These are phyloP conservation scores for Apamea anceps DNA, from an alignment of 2,888 invertebrate genomes.

Conservation along the genomic window DNA sequence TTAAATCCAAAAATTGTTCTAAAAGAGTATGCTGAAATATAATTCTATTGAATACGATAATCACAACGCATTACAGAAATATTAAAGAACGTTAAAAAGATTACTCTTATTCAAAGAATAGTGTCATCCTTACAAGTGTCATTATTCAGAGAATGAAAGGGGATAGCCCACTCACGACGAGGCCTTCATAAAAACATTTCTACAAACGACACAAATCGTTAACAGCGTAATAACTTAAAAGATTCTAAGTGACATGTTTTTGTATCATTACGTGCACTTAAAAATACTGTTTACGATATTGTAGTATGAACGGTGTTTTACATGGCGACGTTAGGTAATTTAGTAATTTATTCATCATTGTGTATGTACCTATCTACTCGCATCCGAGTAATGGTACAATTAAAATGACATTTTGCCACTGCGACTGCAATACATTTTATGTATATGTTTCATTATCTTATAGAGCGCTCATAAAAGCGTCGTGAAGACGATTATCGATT, in stretches of 20 bases:
- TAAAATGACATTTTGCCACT: constrained; percentile 69
- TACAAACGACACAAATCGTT: constrained; percentile 28
- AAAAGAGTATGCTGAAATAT: background rate
- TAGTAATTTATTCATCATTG: constrained; percentile 67
- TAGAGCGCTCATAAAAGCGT: constrained; percentile 9
- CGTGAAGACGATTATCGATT: constrained; percentile 34
- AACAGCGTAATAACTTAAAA: constrained; percentile 48
- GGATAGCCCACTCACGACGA: constrained; percentile 25
- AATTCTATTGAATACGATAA: background rate
- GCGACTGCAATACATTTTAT: constrained; percentile 36
- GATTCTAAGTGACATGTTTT: constrained; percentile 45
- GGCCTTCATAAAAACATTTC: constrained; percentile 14
- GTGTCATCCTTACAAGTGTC: background rate
- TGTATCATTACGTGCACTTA: constrained; percentile 51
- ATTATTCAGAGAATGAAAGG: constrained; percentile 25
- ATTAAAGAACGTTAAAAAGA: background rate
- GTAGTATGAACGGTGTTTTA: constrained; percentile 55
- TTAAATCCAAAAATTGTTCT: background rate
- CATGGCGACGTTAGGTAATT: constrained; percentile 58
- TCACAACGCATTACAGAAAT: background rate
- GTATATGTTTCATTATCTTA: constrained; percentile 34
- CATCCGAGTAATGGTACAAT: constrained; percentile 66
- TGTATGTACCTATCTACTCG: constrained; percentile 34
- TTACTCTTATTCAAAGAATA: constrained; percentile 8
- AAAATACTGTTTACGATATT: constrained; percentile 49